Base-by-base conservation (phyloP, 1,140 invertebrate genomes). In the Drosophila subobscura region DNA sequence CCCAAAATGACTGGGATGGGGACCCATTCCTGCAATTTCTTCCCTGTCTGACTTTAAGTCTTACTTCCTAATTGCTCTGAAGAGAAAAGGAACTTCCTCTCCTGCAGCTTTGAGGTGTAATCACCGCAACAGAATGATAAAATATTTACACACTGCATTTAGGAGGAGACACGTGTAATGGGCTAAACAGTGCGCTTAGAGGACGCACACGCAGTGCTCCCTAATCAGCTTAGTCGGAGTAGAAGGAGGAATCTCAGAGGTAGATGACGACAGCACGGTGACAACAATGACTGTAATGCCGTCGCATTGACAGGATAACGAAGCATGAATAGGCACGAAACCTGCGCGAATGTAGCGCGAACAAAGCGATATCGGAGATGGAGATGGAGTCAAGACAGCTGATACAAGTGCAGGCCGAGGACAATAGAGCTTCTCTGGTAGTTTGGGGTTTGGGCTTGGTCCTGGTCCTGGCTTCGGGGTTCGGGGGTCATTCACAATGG, bases 311-410 rank as follows among this genome's bases (percentile, higher is more conserved):
- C 80, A 80, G 80, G 78, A 89, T 90, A 90, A 90, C 79, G 72
- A 79, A 86, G 71, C 89, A 77, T 90, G 89, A 83, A 90, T 89
- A 90, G 89, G 89, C 89, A 67, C 66, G 85, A 80, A 78, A 86
- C 83, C 83, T 75, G 65, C 73, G 29, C 54, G 78, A 77, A 83
- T 79, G 56, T 57, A 27, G 46, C 50, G 5, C 25, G 41, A 29
- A 27, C 58, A 16, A 45, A 45, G 52, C 41, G 68, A 29, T 23
- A 22, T 23, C 47, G 27, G 27, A 55, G 12, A 53, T 55, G 52
- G 33, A 47, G 25, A 22, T 14, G 45, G 29, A 80, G 73, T 77
- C 80, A 80, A 80, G 60, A 71, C 83, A 88, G 83, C 76, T 88
- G 83, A 71, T 79, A 57, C 71, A 86, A 79, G 83, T 86, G 83